Conservation (phyloP, 2,888 invertebrate genomes). For the Synanthedon andrenaeformis region DNA sequence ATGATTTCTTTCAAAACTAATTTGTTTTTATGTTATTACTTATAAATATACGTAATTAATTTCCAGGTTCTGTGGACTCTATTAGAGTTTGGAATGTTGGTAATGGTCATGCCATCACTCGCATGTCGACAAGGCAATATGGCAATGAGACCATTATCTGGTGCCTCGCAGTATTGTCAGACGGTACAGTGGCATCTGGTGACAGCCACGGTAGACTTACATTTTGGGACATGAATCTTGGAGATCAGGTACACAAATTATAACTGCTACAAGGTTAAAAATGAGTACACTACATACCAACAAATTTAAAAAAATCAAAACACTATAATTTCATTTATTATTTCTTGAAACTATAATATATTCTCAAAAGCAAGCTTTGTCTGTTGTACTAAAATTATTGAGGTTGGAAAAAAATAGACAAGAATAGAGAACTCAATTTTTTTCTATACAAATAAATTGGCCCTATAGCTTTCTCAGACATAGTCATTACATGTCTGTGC, state of each 20-base stretch:
- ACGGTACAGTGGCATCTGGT: constrained; percentile 88
- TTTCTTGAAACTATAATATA: no score
- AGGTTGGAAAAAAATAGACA: no score
- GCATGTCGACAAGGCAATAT: constrained; percentile 78
- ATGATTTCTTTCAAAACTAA: background rate
- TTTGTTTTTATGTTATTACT: constrained; percentile 1
- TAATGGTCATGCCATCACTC: constrained; percentile 86
- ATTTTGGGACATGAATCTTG: constrained; percentile 88
- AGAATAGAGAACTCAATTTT: no score
- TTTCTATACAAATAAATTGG: no score
- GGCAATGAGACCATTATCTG: constrained; percentile 84
- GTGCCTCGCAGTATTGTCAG: constrained; percentile 83
- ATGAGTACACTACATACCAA: background rate
- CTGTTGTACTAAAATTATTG: no score
- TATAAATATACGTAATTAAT: background rate
- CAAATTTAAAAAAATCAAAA: background rate
- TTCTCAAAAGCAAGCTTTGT: no score
- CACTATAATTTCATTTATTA: background rate
- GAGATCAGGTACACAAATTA: constrained; percentile 68
- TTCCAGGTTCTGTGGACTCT: constrained; percentile 80
- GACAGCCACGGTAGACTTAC: constrained; percentile 85
- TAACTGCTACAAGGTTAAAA: background rate
- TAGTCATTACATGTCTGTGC: no score
- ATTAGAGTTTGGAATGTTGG: constrained; percentile 89
- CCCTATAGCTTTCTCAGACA: background rate